These are phyloP conservation scores for Colossoma macropomum DNA, from an alignment of 2,113 vertebrate species.

Conservation along the genomic window DNA sequence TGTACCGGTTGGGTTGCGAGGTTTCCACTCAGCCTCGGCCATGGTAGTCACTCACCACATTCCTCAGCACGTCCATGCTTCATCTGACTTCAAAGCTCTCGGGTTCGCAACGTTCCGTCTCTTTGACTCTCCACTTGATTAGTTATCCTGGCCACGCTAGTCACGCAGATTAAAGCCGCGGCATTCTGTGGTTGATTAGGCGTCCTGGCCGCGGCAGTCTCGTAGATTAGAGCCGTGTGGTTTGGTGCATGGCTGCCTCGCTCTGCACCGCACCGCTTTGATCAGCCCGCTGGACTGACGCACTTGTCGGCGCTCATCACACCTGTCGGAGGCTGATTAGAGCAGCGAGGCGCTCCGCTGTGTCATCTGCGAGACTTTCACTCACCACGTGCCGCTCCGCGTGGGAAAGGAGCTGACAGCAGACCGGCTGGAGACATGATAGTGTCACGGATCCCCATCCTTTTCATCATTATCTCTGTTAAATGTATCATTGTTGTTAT, in stretches of 20 bases:
- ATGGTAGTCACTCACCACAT: conserved; percentile 42
- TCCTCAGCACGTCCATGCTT: conserved; percentile 38
- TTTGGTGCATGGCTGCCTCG: conserved; percentile 40
- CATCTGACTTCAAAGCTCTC: conserved; percentile 53
- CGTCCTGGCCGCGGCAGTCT: conserved; percentile 52
- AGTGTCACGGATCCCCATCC: conserved; percentile 32
- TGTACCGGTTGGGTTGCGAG: neutral
- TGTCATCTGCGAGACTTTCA: conserved; percentile 38
- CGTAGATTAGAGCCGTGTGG: conserved; percentile 50
- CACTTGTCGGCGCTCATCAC: conserved; percentile 49
- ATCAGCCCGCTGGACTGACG: conserved; percentile 51
- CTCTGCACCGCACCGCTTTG: conserved; percentile 45
- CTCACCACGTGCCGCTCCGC: conserved; percentile 18
- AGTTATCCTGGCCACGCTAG: conserved; percentile 49
- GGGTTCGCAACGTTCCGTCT: conserved; percentile 27
- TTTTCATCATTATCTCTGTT: conserved; percentile 11
- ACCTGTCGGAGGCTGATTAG: conserved; percentile 56
- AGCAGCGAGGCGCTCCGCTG: conserved; percentile 42
- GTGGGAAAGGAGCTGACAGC: conserved; percentile 43
- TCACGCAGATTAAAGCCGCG: conserved; percentile 55
- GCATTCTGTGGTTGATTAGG: conserved; percentile 57
- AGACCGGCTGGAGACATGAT: conserved; percentile 40
- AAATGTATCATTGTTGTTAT: conserved; percentile 8
- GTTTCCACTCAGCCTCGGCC: conserved; percentile 5
- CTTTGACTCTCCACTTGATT: conserved; percentile 53